Percentiles rank a stretch among this genome's conserved stretches.
phyloP scores from a whole-genome alignment of 2,113 vertebrate genomes.

The Illadopsis cleaveri region DNA sequence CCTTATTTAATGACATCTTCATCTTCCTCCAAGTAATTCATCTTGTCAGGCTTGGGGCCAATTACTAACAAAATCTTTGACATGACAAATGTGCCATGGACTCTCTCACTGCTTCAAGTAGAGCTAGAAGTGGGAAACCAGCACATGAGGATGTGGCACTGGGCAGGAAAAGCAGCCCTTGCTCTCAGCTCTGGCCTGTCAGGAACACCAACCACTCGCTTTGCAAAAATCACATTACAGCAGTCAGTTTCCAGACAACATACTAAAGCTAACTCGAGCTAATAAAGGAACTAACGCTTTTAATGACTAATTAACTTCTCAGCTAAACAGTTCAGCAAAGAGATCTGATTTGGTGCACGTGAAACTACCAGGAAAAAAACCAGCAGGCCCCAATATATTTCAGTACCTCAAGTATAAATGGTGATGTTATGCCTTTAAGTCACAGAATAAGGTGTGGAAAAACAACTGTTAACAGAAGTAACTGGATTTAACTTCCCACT shows the following conservation, averaged over 20 bases:
- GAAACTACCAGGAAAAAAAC: neutral
- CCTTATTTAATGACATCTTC: neutral
- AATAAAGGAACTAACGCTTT: neutral
- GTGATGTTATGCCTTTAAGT: neutral
- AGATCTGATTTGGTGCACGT: neutral
- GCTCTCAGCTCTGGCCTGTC: neutral
- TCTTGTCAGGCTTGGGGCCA: neutral
- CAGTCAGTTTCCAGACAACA: neutral
- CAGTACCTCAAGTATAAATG: neutral
- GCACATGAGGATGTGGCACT: accelerated
- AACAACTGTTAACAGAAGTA: neutral
- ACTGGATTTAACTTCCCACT: neutral
- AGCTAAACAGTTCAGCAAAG: neutral
- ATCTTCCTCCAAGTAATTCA: neutral
- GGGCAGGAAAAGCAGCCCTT: neutral
- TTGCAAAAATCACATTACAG: neutral
- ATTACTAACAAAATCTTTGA: conserved; percentile 4
- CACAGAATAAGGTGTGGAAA: neutral
- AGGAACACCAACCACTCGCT: neutral
- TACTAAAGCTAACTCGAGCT: neutral
- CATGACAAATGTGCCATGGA: neutral
- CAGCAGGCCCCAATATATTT: neutral
- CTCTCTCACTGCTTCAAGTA: neutral
- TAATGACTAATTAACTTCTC: neutral
- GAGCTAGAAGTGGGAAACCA: neutral